Base-by-base conservation (phyloP, 2,113 vertebrate genomes). In the Arenaria interpres region DNA sequence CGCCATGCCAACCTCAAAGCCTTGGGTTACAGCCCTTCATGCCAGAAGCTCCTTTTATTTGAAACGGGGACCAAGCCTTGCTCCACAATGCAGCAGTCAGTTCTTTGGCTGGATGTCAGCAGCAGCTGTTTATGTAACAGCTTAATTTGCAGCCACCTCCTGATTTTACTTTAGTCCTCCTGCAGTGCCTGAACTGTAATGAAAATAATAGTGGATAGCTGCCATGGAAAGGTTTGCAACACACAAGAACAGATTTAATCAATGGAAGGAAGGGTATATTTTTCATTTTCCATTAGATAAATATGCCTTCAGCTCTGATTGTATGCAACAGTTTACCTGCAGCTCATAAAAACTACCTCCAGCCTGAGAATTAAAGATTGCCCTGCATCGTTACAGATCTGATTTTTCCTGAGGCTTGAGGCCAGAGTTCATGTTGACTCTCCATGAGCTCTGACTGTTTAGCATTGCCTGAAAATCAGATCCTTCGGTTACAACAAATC, bases 221-320 rank as follows among this genome's bases (percentile, higher is more conserved):
- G 87, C 74, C 75, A 74, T 41, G 7, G 64, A 80, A 92, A 93
- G 64, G 46, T 72, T 73, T 90, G 57, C 54, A 91, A 81, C n/a
- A 83, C 54, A 80, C 5, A 53, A 68, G 33, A 93, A 51, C 59
- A 92, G 22, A 79, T 93, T 78, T 88, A 96, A 85, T 89, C 80
- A 92, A 5, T 25, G 73, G 35, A 93, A 72, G 21, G 48, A 85
- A 94, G 22, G 78, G 54, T 91, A 22, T 86, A 50, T 96, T 93
- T 93, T 92, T 96, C 59, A 93, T 87, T 94, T 94, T 93, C 37
- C 39, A 50, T 90, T 88, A 82, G 64, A 95, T 56, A 88, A 93
- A 89, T 90, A 72, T 14, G 30, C 63, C 87, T 95, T 95, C 77
- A 89, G 63, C 46, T 90, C 69, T 62, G 77, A 77, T 33, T 89